Percentiles rank a stretch among this genome's conserved stretches.
phyloP scores from a whole-genome alignment of 1,140 invertebrate species.

The Bombus confusus region DNA sequence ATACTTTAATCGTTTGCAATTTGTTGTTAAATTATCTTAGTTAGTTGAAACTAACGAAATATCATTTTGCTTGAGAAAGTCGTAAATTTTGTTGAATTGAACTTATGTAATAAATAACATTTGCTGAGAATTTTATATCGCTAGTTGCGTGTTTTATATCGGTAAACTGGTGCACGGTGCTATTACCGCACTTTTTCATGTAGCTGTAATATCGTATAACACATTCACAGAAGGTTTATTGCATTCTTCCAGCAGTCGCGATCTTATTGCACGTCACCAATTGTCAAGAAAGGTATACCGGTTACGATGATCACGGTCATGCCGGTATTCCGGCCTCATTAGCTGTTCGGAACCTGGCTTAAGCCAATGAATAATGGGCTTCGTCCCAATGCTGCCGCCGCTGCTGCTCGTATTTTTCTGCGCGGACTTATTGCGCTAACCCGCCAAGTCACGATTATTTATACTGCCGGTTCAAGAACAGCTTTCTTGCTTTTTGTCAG shows the following conservation, averaged over 20 bases:
- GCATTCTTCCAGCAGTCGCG: background rate
- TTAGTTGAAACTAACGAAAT: background rate
- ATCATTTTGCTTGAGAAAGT: background rate
- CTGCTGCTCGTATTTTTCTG: slow-evolving; percentile 57
- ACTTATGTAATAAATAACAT: background rate
- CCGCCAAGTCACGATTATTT: slow-evolving; percentile 61
- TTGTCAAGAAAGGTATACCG: slow-evolving; percentile 35
- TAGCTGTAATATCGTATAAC: background rate
- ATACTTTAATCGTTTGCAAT: no score
- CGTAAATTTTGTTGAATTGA: background rate
- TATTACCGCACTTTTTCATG: background rate
- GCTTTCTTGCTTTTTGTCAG: slow-evolving; percentile 54
- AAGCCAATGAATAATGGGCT: slow-evolving; percentile 64
- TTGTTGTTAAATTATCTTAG: no score
- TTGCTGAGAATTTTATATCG: background rate
- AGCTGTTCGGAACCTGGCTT: slow-evolving; percentile 52
- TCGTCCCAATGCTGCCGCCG: slow-evolving; percentile 47
- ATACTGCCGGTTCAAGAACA: slow-evolving; percentile 51
- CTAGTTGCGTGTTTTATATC: background rate
- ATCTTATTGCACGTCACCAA: slow-evolving; percentile 28
- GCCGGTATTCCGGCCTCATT: slow-evolving; percentile 57
- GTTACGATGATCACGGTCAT: slow-evolving; percentile 45
- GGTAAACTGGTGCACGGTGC: background rate
- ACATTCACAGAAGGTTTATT: background rate
- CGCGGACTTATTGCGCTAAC: slow-evolving; percentile 50